phyloP scores from a whole-genome alignment of 1,140 invertebrate genomes.

The Heliconius hewitsoni region DNA sequence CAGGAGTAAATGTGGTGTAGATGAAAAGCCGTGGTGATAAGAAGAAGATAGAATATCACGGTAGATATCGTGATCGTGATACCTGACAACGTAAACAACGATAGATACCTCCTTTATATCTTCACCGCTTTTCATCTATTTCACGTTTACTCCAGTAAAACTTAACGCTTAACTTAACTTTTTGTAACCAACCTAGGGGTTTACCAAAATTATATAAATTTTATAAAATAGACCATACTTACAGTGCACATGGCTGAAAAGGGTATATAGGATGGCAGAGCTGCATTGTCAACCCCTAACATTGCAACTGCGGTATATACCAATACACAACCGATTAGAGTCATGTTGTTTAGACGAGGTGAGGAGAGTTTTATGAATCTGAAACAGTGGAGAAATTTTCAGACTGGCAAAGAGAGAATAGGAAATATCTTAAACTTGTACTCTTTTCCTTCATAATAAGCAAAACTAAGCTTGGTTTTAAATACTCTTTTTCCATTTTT shows the following conservation, averaged over 20 bases:
- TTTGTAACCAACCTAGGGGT: no score
- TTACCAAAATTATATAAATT: no score
- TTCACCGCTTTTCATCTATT: no score
- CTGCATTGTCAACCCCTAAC: constrained; percentile 92
- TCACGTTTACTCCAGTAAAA: no score
- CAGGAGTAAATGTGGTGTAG: no score
- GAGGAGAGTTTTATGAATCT: constrained; percentile 96
- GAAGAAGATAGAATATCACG: no score
- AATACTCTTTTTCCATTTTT: background rate
- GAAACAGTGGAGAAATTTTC: constrained; percentile 24
- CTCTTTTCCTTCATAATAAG: background rate
- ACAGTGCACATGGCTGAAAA: constrained; percentile 94
- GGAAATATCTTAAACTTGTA: background rate
- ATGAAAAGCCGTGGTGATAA: no score
- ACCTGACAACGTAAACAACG: no score
- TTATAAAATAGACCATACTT: constrained; percentile 44
- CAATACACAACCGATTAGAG: constrained; percentile 95
- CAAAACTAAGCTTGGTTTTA: background rate
- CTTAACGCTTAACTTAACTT: no score
- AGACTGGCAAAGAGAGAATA: background rate
- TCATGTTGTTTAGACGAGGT: constrained; percentile 97
- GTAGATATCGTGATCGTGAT: no score
- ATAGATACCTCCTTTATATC: no score
- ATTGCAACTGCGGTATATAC: constrained; percentile 96
- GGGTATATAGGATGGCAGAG: constrained; percentile 84